Base-by-base conservation (phyloP, 2,888 invertebrate genomes). In the Tineola bisselliella region DNA sequence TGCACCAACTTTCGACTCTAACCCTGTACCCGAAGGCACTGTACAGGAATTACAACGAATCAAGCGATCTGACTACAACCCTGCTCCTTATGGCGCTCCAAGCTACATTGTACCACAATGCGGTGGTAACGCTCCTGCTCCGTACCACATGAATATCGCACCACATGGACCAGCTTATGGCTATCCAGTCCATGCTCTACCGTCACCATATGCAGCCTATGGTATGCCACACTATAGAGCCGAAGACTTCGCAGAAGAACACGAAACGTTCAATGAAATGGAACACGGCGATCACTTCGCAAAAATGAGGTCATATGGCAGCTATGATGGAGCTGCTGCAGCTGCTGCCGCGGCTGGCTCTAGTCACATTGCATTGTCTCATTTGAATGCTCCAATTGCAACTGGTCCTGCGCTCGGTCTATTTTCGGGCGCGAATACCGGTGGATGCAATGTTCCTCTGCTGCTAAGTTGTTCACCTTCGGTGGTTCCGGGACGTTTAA, bases 401-500 rank as follows among this genome's bases (percentile, higher is more conserved):
- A 17, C 70, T 0, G 70, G 72, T 13, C 69, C 76, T 6, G 76
- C 77, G 0, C 72, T 73, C 8, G 79, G 82, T 1, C 70, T 82
- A 61, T 84, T 84, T 67, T 82, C 83, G 0, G 77, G 75, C 54
- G 78, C 76, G 0, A 77, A 79, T 57, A 69, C 69, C 0, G 77
- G 77, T 13, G 77, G 77, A 0, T 81, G 81, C 64, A 74, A 70
- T 44, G 73, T 83, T 2, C 86, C 86, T 0, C 68, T 86, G 8
- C 69, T 86, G 48, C 73, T 87, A 63, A 84, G 81, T 65, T 87
- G 86, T 61, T 72, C 83, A 0, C 86, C 86, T 0, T 73, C 77
- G 0, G 73, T 87, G 62, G 74, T 76, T 1, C 68, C 74, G 0
- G 84, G 84, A 0, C 72, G 70, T 8, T 66, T 84, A 30, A 70